Percentiles rank a stretch among this genome's conserved stretches.
phyloP scores from a whole-genome alignment of 2,113 vertebrate species.

The Neodontobutis hainanensis region DNA sequence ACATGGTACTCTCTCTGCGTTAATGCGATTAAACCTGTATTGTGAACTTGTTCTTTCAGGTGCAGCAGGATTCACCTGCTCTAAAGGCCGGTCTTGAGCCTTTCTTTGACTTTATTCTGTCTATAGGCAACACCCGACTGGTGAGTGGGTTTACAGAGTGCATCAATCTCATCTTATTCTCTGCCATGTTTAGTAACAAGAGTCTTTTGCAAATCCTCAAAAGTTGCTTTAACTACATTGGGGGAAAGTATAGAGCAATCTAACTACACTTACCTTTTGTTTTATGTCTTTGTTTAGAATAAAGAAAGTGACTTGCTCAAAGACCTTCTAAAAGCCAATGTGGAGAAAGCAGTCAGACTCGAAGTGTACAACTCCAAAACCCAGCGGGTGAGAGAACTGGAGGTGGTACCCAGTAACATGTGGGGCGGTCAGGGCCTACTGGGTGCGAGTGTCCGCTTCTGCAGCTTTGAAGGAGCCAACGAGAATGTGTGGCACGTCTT shows the following conservation, averaged over 20 bases:
- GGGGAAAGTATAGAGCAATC: too few species aligned
- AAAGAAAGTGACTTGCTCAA: constrained; percentile 90
- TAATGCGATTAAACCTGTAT: background rate
- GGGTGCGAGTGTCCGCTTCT: constrained; percentile 94
- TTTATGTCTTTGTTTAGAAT: constrained; percentile 75
- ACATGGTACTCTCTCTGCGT: background rate
- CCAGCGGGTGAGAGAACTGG: constrained; percentile 88
- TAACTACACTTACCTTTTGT: background rate
- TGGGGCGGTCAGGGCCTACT: constrained; percentile 97
- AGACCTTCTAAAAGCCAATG: constrained; percentile 91
- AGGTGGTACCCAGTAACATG: constrained; percentile 95
- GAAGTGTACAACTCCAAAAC: constrained; percentile 92
- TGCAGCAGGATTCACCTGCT: constrained; percentile 91
- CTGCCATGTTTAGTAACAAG: too few species aligned
- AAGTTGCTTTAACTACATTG: too few species aligned
- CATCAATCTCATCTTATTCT: too few species aligned
- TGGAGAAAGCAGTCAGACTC: constrained; percentile 91
- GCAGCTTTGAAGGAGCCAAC: constrained; percentile 91
- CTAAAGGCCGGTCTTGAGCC: constrained; percentile 90
- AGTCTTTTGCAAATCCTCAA: too few species aligned
- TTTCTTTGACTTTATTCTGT: constrained; percentile 96
- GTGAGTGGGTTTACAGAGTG: constrained; percentile 50
- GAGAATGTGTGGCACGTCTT: constrained; percentile 94
- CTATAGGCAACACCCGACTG: constrained; percentile 89
- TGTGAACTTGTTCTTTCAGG: constrained; percentile 64